Conservation (phyloP, 2,888 invertebrate genomes). For the Anthrax anthrax region DNA sequence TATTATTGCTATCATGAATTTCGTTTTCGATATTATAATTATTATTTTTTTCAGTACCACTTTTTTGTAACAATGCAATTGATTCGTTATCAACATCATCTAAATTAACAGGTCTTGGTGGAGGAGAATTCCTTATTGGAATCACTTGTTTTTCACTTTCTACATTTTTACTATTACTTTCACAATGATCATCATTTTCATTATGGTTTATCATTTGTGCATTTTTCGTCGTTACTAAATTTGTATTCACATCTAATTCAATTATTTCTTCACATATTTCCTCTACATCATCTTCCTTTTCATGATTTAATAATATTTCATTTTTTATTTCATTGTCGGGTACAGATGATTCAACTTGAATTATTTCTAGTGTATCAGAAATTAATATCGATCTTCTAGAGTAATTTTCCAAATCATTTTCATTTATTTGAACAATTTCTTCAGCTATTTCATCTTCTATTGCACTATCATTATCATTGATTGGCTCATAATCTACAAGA, state of each 20-base stretch:
- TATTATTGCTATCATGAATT: neutral
- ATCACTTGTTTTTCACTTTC: neutral
- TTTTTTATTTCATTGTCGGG: neutral
- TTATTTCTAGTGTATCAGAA: neutral
- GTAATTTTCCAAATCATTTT: neutral
- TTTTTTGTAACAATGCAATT: neutral
- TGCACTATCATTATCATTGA: slow-evolving; percentile 4
- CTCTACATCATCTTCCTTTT: slow-evolving; percentile 14
- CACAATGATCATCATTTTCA: neutral
- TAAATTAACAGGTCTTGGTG: neutral
- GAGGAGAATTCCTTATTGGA: neutral
- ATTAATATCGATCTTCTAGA: neutral
- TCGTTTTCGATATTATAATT: too few relatives aligned
- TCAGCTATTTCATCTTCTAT: neutral
- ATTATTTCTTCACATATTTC: slow-evolving; percentile 31
- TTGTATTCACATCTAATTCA: slow-evolving; percentile 17
- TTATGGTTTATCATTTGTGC: neutral
- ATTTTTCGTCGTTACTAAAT: neutral
- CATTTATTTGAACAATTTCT: neutral
- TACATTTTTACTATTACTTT: neutral
- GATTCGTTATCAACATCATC: too few relatives aligned
- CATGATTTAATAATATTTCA: neutral
- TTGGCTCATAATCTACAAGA: slow-evolving; percentile 33
- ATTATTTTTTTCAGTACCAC: neutral
- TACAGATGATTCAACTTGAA: neutral